Base-by-base conservation (phyloP, 1,140 invertebrate genomes). In the Cyclargus thomasi region DNA sequence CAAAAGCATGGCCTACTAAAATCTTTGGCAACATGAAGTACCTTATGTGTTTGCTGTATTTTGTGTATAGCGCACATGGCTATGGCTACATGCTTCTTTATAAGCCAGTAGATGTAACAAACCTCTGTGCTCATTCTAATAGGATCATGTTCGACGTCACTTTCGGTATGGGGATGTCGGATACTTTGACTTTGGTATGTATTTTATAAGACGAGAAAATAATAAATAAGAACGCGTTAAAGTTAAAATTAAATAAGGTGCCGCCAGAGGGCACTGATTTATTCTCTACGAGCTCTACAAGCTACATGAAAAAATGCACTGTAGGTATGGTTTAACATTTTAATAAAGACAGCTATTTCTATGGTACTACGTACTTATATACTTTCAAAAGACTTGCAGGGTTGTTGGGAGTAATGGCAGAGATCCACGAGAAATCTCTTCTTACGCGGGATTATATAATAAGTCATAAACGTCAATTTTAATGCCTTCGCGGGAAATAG, bases 131-230 rank as follows among this genome's bases (percentile, higher is more conserved):
- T 0, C 74, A 78, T 59, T 86, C 85, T 0, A 68, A 70, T 6
- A 71, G 74, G n/a, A 64, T 89, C 10, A 74, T 81, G 6, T 89
- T 79, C 39, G 85, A 89, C 35, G 16, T 87, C 8, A 84, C 86
- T 1, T 87, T 77, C 57, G 86, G 86, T 0, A 89, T 87, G 83
- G 86, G 86, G 2, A 82, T 89, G 85, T 87, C 86, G 0, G 86
- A 89, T 65, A 89, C 86, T 5, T 79, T 82, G 6, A 84, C 86
- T 16, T 68, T 89, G 80, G 86, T 89, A 73, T 55, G 67, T 67
- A 17, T 62, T 18, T 16, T 21, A n/a, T n/a, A n/a, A n/a, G n/a
- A n/a, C n/a, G n/a, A n/a, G n/a, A n/a, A n/a, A n/a, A n/a, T n/a
- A n/a, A n/a, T n/a, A n/a, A n/a, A n/a, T n/a, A n/a, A n/a, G n/a